A percentile compares a stretch with the other conserved stretches of the same genome.
These are phyloP conservation scores for Rhinoderma darwinii DNA, from an alignment of 2,113 vertebrate genomes.

Conservation along the genomic window DNA sequence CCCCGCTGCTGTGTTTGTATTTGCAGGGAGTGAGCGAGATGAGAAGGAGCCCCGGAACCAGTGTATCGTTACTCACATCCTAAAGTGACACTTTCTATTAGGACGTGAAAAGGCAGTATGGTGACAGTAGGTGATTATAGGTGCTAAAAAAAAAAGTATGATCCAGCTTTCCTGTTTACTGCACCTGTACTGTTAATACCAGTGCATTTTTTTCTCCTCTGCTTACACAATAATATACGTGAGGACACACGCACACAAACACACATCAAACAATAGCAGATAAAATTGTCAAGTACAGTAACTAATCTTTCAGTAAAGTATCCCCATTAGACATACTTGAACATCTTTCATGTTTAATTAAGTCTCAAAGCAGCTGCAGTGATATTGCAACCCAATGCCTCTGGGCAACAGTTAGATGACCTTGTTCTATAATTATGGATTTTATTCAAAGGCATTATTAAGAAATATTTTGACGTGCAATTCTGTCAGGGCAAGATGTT, in stretches of 20 bases:
- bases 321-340: conserved; percentile 55
- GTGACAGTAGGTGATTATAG: no score
- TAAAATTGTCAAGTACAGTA: conserved; percentile 48
- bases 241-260: neutral
- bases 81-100: no score
- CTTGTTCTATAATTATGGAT: conserved; percentile 59
- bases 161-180: neutral
- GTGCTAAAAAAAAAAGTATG: neutral
- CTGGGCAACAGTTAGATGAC: conserved; percentile 54
- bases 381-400: conserved; percentile 59
- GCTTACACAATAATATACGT: neutral
- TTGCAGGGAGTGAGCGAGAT: no score
- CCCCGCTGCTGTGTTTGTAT: no score
- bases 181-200: neutral
- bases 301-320: conserved; percentile 54
- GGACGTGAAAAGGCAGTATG: no score
- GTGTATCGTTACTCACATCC: no score
- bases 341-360: conserved; percentile 61
- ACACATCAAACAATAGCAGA: conserved; percentile 7
- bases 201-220: neutral
- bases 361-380: conserved; percentile 55
- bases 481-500: conserved; percentile 46
- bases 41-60: no score
- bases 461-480: conserved; percentile 56
- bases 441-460: conserved; percentile 60